Conservation (phyloP, 2,888 invertebrate genomes). For the Pomacea canaliculata region DNA sequence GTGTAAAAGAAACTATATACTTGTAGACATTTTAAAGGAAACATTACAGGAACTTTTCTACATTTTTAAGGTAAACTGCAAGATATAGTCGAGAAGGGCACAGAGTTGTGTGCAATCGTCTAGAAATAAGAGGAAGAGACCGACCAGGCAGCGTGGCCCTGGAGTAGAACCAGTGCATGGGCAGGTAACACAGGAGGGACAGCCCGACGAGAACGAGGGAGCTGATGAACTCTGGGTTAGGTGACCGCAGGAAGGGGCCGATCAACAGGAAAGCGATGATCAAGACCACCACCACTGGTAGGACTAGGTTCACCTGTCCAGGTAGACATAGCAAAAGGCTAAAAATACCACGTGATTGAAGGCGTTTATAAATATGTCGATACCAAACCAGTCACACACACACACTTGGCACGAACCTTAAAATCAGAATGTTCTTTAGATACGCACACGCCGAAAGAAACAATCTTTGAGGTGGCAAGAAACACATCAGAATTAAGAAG, state of each 20-base stretch:
- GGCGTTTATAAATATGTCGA: neutral
- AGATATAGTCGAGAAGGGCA: neutral
- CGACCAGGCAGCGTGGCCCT: conserved; percentile 30
- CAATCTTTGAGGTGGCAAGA: too few relatives aligned
- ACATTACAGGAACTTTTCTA: too few relatives aligned
- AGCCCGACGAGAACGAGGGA: conserved; percentile 37
- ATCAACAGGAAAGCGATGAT: conserved; percentile 30
- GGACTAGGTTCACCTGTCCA: conserved; percentile 35
- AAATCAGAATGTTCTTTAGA: neutral
- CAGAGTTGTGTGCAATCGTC: neutral
- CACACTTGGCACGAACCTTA: too few relatives aligned
- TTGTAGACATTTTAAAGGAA: too few relatives aligned
- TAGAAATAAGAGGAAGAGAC: neutral
- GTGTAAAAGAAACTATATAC: too few relatives aligned
- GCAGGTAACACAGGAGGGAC: conserved; percentile 39
- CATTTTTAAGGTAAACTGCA: too few relatives aligned
- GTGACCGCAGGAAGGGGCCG: conserved; percentile 35
- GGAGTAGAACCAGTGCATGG: conserved; percentile 33
- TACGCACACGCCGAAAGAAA: too few relatives aligned
- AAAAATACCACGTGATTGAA: neutral
- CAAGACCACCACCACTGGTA: conserved; percentile 36
- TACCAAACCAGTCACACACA: too few relatives aligned
- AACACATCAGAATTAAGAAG: too few relatives aligned
- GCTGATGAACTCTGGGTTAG: conserved; percentile 40
- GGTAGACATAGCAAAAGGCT: neutral